Percentiles rank a stretch among this genome's conserved stretches.
These are phyloP conservation scores for Pampus argenteus DNA, from an alignment of 2,797 vertebrate species.

Conservation along the genomic window DNA sequence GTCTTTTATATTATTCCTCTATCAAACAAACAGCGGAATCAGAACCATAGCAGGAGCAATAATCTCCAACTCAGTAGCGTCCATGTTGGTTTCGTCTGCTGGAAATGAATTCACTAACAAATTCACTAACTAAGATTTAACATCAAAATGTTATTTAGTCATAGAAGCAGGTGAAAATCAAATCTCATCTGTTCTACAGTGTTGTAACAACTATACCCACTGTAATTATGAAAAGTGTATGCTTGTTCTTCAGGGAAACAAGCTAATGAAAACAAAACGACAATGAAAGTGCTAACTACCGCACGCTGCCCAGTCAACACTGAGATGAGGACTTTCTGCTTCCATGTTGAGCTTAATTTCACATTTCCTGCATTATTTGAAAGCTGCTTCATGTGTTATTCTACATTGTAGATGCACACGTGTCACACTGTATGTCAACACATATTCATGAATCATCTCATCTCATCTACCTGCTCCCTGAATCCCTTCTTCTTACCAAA, in stretches of 20 bases:
- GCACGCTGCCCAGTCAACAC: neutral
- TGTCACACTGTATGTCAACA: no score
- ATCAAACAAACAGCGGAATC: conserved; percentile 40
- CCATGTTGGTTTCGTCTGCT: neutral
- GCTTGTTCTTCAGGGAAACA: neutral
- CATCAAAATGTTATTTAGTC: neutral
- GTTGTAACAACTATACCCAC: neutral
- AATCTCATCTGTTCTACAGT: neutral
- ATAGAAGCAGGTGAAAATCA: neutral
- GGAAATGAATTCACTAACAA: neutral
- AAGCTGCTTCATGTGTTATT: neutral
- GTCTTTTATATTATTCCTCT: conserved; percentile 59
- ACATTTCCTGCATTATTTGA: conserved; percentile 9
- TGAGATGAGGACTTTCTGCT: neutral
- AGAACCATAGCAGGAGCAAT: conserved; percentile 31
- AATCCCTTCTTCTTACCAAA: neutral
- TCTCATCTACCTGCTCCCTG: neutral
- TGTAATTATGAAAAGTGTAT: neutral
- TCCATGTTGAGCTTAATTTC: conserved; percentile 3
- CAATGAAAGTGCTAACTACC: no score
- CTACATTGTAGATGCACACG: neutral
- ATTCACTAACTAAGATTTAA: neutral
- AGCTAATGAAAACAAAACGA: no score
- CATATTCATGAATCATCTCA: neutral
- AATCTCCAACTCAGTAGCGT: conserved; percentile 19